Evolutionary conservation across 1,140 invertebrate genomes (phyloP).

Genomic region (Phenacoccus solenopsis): DNA sequence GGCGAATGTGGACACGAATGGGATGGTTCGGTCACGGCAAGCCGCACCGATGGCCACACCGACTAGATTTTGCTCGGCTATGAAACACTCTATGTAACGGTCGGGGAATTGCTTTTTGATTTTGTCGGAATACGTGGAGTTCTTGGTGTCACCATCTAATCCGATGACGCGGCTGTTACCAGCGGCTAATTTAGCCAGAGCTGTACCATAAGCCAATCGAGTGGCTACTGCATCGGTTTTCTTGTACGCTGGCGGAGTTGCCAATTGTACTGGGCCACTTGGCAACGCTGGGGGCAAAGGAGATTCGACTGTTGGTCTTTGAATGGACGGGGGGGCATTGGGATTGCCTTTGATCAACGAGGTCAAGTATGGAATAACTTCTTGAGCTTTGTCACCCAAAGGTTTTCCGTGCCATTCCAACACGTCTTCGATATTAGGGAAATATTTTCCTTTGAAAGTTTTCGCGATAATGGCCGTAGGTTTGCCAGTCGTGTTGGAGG

Average conservation of each 20-base stretch:
- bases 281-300: slow-evolving; percentile 55
- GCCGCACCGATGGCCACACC: slow-evolving; percentile 89
- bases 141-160: slow-evolving; percentile 94
- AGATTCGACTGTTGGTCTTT: slow-evolving; percentile 53
- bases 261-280: slow-evolving; percentile 61
- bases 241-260: slow-evolving; percentile 76
- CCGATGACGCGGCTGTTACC: slow-evolving; percentile 76
- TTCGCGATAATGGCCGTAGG: slow-evolving; percentile 91
- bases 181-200: slow-evolving; percentile 76
- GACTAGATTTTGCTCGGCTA: slow-evolving; percentile 96
- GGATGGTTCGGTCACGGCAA: slow-evolving; percentile 74
- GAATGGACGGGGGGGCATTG: slow-evolving; percentile 37
- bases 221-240: slow-evolving; percentile 74
- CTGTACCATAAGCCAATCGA: slow-evolving; percentile 85
- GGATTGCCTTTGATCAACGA: slow-evolving; percentile 43
- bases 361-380: slow-evolving; percentile 51
- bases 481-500: slow-evolving; percentile 57
- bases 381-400: slow-evolving; percentile 63
- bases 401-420: slow-evolving; percentile 98
- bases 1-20: slow-evolving; percentile 94
- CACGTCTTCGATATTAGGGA: slow-evolving; percentile 76
- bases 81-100: slow-evolving; percentile 94
- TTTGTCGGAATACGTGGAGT: slow-evolving; percentile 93
- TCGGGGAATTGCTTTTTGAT: slow-evolving; percentile 53
- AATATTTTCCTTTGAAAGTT: slow-evolving; percentile 89